phyloP scores from a whole-genome alignment of 2,888 invertebrate genomes.

The Drosophila differens region DNA sequence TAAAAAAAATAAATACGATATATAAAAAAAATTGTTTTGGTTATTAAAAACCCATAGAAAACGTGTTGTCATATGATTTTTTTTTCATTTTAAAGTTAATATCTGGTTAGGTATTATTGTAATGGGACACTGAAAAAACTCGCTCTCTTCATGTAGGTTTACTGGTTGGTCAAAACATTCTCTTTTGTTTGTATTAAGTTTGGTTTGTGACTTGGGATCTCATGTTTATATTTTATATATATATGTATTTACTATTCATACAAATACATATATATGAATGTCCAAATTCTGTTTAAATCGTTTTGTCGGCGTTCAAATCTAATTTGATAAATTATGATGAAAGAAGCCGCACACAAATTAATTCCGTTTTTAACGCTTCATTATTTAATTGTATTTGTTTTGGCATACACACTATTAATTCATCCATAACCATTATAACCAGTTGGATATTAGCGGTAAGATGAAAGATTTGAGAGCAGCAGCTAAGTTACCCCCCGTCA shows the following conservation, averaged over 20 bases:
- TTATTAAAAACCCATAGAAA: neutral
- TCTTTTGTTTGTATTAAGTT: constrained; percentile 15
- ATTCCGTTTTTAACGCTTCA: constrained; percentile 75
- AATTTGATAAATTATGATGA: constrained; percentile 65
- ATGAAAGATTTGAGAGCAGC: constrained; percentile 58
- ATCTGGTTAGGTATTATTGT: neutral
- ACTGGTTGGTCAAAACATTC: constrained; percentile 12
- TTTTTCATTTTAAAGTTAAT: neutral
- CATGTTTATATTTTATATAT: constrained; percentile 24
- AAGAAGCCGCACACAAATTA: constrained; percentile 66
- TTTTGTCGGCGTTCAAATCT: constrained; percentile 57
- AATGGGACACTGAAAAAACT: neutral
- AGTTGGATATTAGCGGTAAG: constrained; percentile 72
- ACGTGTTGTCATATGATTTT: neutral
- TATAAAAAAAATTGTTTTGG: neutral
- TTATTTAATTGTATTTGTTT: constrained; percentile 78
- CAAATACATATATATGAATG: neutral
- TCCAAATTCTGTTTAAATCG: constrained; percentile 43
- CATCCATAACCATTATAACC: constrained; percentile 74
- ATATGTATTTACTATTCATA: constrained; percentile 1
- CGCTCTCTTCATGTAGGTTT: neutral
- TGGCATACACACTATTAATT: constrained; percentile 67
- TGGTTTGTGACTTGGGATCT: neutral
- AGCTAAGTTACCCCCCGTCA: constrained; percentile 63
- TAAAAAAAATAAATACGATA: neutral